Conservation (phyloP, 1,140 invertebrate genomes). For the Drusus annulatus region DNA sequence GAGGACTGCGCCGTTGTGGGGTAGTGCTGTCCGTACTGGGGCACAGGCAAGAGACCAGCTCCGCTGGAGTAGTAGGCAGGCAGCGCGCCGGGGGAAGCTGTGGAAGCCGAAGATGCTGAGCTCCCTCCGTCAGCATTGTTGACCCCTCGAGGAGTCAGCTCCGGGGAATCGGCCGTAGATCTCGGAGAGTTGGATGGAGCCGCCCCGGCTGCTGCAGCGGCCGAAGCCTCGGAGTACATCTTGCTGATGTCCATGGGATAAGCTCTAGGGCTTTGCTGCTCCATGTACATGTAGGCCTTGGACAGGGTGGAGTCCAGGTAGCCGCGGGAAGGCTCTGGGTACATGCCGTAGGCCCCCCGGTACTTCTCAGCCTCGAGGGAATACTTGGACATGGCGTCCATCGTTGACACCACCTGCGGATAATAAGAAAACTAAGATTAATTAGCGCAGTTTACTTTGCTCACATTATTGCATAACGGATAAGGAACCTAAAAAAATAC, state of each 20-base stretch:
- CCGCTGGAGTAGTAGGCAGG: conserved; percentile 74
- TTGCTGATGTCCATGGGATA: conserved; percentile 80
- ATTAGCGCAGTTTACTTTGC: conserved; percentile 25
- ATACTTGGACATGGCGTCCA: conserved; percentile 84
- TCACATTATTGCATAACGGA: neutral
- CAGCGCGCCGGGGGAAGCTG: conserved; percentile 75
- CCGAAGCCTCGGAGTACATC: conserved; percentile 74
- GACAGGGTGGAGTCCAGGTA: conserved; percentile 83
- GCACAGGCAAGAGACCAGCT: conserved; percentile 75
- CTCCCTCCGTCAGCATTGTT: conserved; percentile 73
- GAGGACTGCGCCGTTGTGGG: conserved; percentile 67
- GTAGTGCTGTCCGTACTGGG: conserved; percentile 77
- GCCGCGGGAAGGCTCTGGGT: conserved; percentile 78
- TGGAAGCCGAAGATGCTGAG: conserved; percentile 75
- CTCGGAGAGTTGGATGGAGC: conserved; percentile 71
- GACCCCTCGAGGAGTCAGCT: conserved; percentile 69
- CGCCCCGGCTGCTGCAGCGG: conserved; percentile 67
- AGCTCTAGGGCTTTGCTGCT: conserved; percentile 75
- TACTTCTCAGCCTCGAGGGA: conserved; percentile 84
- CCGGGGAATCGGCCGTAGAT: conserved; percentile 76
- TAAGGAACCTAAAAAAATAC: neutral
- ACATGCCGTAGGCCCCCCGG: conserved; percentile 80
- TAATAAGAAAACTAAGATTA: conserved; percentile 41
- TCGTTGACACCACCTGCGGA: conserved; percentile 78
- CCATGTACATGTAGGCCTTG: conserved; percentile 88